Evolutionary conservation across 2,113 vertebrate species (phyloP), one percentile per base, ranked within the genome.

Genomic region (Potamarius usumacintae): DNA sequence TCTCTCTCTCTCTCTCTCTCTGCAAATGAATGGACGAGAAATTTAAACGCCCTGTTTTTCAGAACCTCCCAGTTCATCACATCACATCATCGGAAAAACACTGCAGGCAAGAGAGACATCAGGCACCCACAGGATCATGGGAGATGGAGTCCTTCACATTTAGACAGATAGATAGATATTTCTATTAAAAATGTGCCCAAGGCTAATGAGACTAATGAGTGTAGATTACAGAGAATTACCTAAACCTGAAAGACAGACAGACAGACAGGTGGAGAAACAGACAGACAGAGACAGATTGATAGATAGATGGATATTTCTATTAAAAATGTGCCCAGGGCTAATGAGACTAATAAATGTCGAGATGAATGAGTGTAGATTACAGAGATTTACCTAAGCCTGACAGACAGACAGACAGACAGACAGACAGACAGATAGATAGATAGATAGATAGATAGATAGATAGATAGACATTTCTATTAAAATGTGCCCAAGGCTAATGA

Each of bases 1-100:
- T 25, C 57, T 60, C 57, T 60, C 93, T 77, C 34, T 76, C 52
- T 25, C 57, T 60, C 88, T 90, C 86, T 90, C 87, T 92, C 93
- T 89, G 91, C 94, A 92, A 95, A 95, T 95, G 93, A 94, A 94
- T 94, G 92, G 88, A 88, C 86, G 90, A 91, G 90, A 90, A 92
- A 91, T 90, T 85, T 89, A 89, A 92, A 94, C 94, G 94, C 95
- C 95, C 94, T 93, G 62, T 90, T 93, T 91, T 88, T 81, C 88
- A 93, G 89, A 88, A 85, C 83, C 90, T 87, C 89, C 88, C 85
- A 83, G 27, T 90, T 90, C 92, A 91, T 92, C 94, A 91, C 92
- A 89, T 10, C 93, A 91, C 91, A 89, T 8, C 2, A 7, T 89
- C 92, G 89, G 89, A 92, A 93, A 85, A 90, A 42, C 42, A 42